Evolutionary conservation across 2,888 invertebrate genomes (phyloP).

Genomic region (Pyrgus malvae): DNA sequence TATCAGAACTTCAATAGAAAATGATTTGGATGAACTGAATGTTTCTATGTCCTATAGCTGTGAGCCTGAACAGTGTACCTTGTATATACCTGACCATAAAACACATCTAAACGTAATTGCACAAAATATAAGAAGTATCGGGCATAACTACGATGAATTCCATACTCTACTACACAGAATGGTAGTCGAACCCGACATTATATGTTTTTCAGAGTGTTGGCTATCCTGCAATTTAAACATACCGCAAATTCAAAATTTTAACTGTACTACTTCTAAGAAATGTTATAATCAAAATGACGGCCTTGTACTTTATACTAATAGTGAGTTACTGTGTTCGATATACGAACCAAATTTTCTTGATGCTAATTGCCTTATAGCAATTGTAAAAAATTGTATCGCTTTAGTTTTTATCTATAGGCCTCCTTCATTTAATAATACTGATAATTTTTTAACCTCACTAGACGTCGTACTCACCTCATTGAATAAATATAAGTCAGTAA

Average conservation of each 20-base stretch:
- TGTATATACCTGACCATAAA: too few relatives aligned
- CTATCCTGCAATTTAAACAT: slow-evolving; percentile 4
- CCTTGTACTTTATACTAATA: slow-evolving; percentile 15
- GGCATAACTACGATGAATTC: too few relatives aligned
- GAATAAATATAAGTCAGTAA: background rate
- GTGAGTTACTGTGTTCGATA: background rate
- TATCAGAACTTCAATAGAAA: too few relatives aligned
- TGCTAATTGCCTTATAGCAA: slow-evolving; percentile 1
- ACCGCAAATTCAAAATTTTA: slow-evolving; percentile 8
- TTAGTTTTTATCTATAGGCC: slow-evolving; percentile 11
- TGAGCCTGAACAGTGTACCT: too few relatives aligned
- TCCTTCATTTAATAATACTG: slow-evolving; percentile 3
- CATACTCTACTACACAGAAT: too few relatives aligned
- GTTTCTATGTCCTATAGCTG: too few relatives aligned
- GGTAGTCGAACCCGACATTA: too few relatives aligned
- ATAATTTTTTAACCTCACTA: slow-evolving; percentile 11
- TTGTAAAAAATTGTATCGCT: background rate
- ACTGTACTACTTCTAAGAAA: slow-evolving; percentile 2
- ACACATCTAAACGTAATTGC: too few relatives aligned
- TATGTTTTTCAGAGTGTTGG: slow-evolving; percentile 17
- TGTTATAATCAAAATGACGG: slow-evolving; percentile 26
- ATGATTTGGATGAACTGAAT: too few relatives aligned
- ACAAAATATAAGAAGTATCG: too few relatives aligned
- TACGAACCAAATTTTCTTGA: background rate
- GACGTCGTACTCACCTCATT: background rate